Conservation (phyloP, 2,113 vertebrate species). For the Tachycineta bicolor region DNA sequence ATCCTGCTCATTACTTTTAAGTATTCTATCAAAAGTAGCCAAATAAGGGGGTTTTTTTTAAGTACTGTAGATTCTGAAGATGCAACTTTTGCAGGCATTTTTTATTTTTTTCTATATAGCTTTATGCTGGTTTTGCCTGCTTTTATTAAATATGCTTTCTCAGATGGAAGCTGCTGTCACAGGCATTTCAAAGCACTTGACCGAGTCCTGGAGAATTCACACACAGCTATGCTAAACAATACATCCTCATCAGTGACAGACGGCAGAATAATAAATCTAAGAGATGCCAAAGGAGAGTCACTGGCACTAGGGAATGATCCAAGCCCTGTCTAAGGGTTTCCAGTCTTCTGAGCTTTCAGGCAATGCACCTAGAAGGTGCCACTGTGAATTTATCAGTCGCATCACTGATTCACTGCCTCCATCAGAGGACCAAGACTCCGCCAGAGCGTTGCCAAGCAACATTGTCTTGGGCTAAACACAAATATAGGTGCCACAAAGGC, state of each 20-base stretch:
- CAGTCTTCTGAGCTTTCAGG: constrained; percentile 10
- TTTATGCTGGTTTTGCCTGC: not conserved
- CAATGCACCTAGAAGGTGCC: not conserved
- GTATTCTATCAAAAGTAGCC: not conserved
- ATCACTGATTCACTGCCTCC: constrained; percentile 11
- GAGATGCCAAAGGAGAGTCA: not conserved
- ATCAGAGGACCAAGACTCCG: constrained; percentile 11
- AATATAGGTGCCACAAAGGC: not conserved
- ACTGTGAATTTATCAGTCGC: constrained; percentile 13
- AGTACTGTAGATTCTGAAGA: not conserved
- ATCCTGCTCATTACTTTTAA: not conserved
- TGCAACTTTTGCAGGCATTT: not conserved
- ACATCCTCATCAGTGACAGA: not conserved
- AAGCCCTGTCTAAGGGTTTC: not conserved
- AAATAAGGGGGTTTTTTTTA: not conserved
- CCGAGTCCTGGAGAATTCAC: not conserved
- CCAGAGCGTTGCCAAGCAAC: constrained; percentile 54
- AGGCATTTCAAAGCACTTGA: not conserved
- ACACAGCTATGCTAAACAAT: not conserved
- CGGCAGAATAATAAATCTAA: not conserved
- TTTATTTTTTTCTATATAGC: not conserved
- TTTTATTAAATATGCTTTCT: not conserved
- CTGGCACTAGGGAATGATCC: not conserved
- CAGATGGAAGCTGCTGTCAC: not conserved
- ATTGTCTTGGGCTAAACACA: not conserved